Evolutionary conservation across 2,888 invertebrate species (phyloP), one percentile per base, ranked within the genome.

Genomic region (Erebia palarica): DNA sequence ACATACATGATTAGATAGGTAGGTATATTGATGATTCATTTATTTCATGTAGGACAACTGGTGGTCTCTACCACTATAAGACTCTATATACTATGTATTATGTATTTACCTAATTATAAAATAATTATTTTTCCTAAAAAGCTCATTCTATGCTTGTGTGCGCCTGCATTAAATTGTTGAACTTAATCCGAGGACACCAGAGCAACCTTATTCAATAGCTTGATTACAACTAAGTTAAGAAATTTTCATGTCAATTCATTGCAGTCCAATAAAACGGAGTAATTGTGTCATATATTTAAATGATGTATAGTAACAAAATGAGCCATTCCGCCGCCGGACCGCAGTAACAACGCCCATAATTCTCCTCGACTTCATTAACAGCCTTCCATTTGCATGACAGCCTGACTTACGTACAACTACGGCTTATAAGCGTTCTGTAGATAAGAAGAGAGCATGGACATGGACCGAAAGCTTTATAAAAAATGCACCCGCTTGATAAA

Each of bases 331-430:
- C 81, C 82, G 84, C 86, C 84, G 86, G 86, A 83, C 86, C 86
- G 91, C 91, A 88, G 85, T 91, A 90, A 91, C 92, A 92, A 92
- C 88, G 87, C 83, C 91, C 87, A 92, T 92, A 92, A 92, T 91
- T 92, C 92, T 91, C 88, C 84, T 87, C 86, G 89, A 87, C 91
- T 92, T 92, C 92, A 92, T 92, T 92, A 92, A 89, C 92, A 92
- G 92, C 88, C 91, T 87, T 89, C 92, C 92, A 92, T 92, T 92
- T 92, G 92, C 92, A 92, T 92, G 92, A 91, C 91, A 92, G 85
- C 84, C 84, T 83, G 73, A 79, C 78, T 75, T 80, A 80, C 80
- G 77, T 81, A 82, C 79, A 81, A 70, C 78, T 80, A 82, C 75
- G 89, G 84, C 83, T 83, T 79, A 86, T 87, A 88, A 88, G 83